A percentile compares a stretch with the other conserved stretches of the same genome.
Conservation (phyloP, 2,113 vertebrate genomes). For the Sinosuthora webbiana region DNA sequence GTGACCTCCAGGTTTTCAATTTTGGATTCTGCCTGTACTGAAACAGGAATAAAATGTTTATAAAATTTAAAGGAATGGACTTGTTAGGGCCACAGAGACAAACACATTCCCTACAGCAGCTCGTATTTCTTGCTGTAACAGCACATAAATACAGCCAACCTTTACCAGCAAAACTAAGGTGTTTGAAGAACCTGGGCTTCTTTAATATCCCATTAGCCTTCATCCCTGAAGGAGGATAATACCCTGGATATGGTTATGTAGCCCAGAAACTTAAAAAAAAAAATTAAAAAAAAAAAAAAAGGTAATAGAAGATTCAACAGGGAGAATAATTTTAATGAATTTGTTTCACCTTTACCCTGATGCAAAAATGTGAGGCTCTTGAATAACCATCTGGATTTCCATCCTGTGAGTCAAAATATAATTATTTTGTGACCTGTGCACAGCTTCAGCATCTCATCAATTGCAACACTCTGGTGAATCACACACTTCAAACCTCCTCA, state of each 20-base stretch:
- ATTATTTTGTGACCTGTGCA: not conserved
- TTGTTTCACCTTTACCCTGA: constrained; percentile 31
- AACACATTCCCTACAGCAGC: not conserved
- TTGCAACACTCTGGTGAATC: not conserved
- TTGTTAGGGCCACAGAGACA: not conserved
- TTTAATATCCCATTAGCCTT: not conserved
- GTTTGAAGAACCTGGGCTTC: not conserved
- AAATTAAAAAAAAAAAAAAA: not conserved
- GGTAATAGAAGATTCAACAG: not conserved
- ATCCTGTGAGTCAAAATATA: not conserved
- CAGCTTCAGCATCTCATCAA: not conserved
- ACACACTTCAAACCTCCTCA: not conserved
- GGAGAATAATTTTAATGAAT: constrained; percentile 26
- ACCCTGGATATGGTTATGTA: not conserved
- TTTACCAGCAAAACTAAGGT: not conserved
- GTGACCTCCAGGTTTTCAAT: constrained; percentile 4
- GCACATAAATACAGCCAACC: not conserved
- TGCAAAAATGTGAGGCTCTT: not conserved
- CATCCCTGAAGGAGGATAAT: not conserved
- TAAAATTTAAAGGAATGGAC: not conserved
- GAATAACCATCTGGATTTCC: constrained; percentile 40
- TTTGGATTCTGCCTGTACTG: constrained; percentile 18
- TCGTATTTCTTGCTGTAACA: not conserved
- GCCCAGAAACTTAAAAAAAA: not conserved
- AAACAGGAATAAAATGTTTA: constrained; percentile 15